Evolutionary conservation across 2,113 vertebrate genomes (phyloP), one percentile per base, ranked within the genome.

Genomic region (Cryptomyrus ogoouensis): DNA sequence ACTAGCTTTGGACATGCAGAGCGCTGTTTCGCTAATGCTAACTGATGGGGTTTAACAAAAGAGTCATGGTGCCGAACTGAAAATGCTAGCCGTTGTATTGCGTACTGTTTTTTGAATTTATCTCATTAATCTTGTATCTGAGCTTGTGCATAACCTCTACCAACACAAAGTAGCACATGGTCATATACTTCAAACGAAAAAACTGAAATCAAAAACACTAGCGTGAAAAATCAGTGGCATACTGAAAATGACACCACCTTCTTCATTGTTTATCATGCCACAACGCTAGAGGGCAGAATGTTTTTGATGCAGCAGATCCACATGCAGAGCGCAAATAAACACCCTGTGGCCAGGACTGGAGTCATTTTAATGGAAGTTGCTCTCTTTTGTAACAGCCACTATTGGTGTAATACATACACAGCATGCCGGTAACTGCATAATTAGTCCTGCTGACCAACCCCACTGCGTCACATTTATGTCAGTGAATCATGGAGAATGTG

Each of bases 21-120:
- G 90, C 77, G 87, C 58, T 74, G 83, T 88, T 90, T 44, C 39
- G 91, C 9, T 91, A 90, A 91, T 88, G 92, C 93, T 92, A 89
- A 88, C 39, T 91, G 92, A 88, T 86, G 17, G 47, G 10, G 89
- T 44, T 89, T 90, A 90, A 94, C 94, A 91, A 93, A 93, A 92
- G 88, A 90, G 52, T 92, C n/a, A 3, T 10, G 66, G 91, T 83
- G 91, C 91, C 46, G 1, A 84, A 84, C 10, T 0, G 47, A 47
- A 49, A 27, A n/a, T 42, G 15, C 1, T 31, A 70, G 10, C n/a
- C 27, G 1, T 1, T 31, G 62, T 70, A 31, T 27, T 5, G 62
- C 9, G 7, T 62, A 62, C 6, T 7, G 52, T 56, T 4, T 2
- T 66, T 66, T 27, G 58, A 27, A 27, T 66, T 27, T 66, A 27